Conservation (phyloP, 2,888 invertebrate genomes). For the Acrocera orbiculus region DNA sequence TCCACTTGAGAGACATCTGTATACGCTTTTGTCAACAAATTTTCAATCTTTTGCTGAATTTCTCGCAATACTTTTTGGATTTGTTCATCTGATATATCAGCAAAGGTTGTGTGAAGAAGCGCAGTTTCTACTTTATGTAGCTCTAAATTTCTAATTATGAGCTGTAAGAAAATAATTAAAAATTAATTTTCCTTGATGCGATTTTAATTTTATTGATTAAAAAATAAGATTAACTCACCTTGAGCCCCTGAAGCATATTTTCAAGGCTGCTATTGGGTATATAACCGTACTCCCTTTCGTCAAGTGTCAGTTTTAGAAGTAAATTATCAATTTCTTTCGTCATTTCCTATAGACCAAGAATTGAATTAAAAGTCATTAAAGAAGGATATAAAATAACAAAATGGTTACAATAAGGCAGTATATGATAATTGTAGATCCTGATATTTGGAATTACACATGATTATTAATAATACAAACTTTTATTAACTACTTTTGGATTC, state of each 20-base stretch:
- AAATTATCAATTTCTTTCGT: constrained; percentile 52
- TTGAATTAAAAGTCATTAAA: no score
- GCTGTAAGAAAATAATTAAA: constrained; percentile 33
- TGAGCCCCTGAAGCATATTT: constrained; percentile 50
- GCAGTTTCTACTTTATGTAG: constrained; percentile 48
- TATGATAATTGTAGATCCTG: no score
- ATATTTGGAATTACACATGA: no score
- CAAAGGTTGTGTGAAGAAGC: no score
- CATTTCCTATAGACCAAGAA: constrained; percentile 33
- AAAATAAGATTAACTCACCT: constrained; percentile 39
- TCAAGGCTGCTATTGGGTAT: constrained; percentile 54
- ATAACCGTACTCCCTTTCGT: constrained; percentile 47
- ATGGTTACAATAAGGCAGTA: no score
- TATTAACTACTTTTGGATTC: no score
- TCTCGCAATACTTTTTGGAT: constrained; percentile 26
- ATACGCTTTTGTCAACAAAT: constrained; percentile 48
- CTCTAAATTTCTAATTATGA: constrained; percentile 48
- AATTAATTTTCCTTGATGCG: background rate
- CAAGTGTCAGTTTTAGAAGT: constrained; percentile 45
- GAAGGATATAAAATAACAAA: no score
- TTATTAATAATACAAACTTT: no score
- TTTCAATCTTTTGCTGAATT: constrained; percentile 45
- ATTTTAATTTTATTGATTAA: background rate
- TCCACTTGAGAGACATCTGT: constrained; percentile 40
- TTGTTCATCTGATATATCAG: no score